Base-by-base conservation (phyloP, 2,888 invertebrate species). In the Philhelius pedissequus region DNA sequence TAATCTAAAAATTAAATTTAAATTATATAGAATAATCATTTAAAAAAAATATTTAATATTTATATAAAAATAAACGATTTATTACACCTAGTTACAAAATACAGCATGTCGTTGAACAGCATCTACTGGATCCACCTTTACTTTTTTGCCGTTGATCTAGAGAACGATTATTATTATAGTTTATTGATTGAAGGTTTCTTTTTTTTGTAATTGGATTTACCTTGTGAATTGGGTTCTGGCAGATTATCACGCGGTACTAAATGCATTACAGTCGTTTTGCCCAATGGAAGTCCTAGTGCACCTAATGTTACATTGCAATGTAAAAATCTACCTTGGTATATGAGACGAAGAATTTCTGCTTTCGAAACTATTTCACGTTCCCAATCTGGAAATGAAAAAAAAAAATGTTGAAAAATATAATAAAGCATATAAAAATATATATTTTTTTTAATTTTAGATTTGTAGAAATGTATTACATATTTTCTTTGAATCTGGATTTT, bases 251-350 rank as follows among this genome's bases (percentile, higher is more conserved):
- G 95, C 89, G 99, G 98, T 92, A 99, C 99, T 90, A 99, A 95
- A 94, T 99, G 99, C 99, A 99, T 99, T 92, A 99, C 99, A 91
- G 99, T 98, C 90, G 99, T 99, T 93, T 98, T 98, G 89, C 99
- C 99, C 89, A 97, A 95, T 87, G 98, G 97, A 92, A 99, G 95
- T 91, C 98, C 98, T 90, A 99, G 95, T 90, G 99, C 99, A 92
- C 98, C 98, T 92, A 99, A 94, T 90, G 98, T 99, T 91, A 99
- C 99, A 93, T 98, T 99, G 93, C 99, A 99, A 94, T 99, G 99
- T 91, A 99, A 94, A 94, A 99, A 99, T 90, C 99, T 96, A 88
- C 99, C 99, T 94, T 99, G 99, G 94, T 99, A 99, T 92, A 99
- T 99, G 92, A 99, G 95, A 92, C 99, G 96, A 90, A 99, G 94